Evolutionary conservation across 2,113 vertebrate genomes (phyloP).

Genomic region (Pseudonaja textilis): DNA sequence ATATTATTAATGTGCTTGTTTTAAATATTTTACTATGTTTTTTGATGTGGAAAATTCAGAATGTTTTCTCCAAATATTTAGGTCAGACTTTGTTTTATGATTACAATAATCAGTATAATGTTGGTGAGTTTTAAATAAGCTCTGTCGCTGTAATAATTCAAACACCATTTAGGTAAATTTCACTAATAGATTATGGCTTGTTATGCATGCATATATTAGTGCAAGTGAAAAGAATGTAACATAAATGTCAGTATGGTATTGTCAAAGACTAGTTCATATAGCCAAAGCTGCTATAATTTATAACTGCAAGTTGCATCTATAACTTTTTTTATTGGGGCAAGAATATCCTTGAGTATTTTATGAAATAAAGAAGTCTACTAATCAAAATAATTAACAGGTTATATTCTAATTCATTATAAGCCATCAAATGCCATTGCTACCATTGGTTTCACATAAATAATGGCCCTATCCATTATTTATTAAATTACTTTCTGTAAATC

Average conservation of each 20-base stretch:
- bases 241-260: background rate
- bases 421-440: background rate
- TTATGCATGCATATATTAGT: background rate
- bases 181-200: background rate
- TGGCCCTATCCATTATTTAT: background rate
- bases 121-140: slow-evolving; percentile 17
- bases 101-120: slow-evolving; percentile 32
- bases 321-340: background rate
- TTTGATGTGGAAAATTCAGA: slow-evolving; percentile 24
- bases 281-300: slow-evolving; percentile 3
- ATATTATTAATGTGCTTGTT: slow-evolving; percentile 20
- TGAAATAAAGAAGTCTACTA: background rate
- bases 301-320: background rate
- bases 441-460: background rate
- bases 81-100: slow-evolving; percentile 22
- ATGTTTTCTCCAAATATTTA: background rate
- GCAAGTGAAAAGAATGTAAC: background rate
- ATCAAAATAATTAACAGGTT: slow-evolving; percentile 6
- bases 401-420: slow-evolving; percentile 5
- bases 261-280: background rate
- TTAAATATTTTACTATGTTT: slow-evolving; percentile 23
- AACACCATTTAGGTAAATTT: slow-evolving; percentile 14
- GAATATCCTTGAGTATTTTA: background rate
- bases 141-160: slow-evolving; percentile 28
- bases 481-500: background rate